Conservation (phyloP, 2,797 vertebrate genomes). For the Champsocephalus esox region DNA sequence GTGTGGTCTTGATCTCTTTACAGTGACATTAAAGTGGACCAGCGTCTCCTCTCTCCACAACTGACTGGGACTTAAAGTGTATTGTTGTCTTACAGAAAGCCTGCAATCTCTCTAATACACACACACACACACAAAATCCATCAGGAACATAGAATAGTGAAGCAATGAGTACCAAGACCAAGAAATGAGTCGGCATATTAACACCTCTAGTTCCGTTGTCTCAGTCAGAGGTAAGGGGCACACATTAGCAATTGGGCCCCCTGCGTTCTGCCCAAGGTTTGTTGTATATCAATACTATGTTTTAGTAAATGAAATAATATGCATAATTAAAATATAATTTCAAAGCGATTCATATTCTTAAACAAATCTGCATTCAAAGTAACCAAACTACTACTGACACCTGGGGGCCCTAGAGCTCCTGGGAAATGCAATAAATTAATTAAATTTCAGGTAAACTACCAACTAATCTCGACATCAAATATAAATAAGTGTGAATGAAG, state of each 20-base stretch:
- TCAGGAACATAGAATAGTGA: neutral
- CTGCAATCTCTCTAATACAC: neutral
- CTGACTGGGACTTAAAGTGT: slow-evolving; percentile 71
- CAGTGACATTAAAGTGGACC: slow-evolving; percentile 60
- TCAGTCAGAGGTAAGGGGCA: too few species aligned
- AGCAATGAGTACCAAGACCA: too few species aligned
- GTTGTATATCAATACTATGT: neutral
- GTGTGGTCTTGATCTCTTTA: slow-evolving; percentile 60
- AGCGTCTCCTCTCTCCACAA: slow-evolving; percentile 54
- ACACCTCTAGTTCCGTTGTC: too few species aligned
- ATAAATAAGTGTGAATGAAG: neutral
- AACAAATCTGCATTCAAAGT: neutral
- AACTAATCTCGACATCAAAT: neutral
- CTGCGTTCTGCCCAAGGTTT: neutral
- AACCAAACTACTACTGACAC: neutral
- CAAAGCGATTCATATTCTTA: neutral
- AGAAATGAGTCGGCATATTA: too few species aligned
- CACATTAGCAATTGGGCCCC: too few species aligned
- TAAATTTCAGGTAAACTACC: neutral
- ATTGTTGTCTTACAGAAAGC: slow-evolving; percentile 70
- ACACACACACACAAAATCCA: slow-evolving; percentile 19
- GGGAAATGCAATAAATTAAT: neutral
- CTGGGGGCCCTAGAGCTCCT: neutral
- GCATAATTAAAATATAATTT: neutral
- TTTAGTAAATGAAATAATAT: neutral